A percentile compares a stretch with the other conserved stretches of the same genome.
These are phyloP conservation scores for Carettochelys insculpta DNA, from an alignment of 2,113 vertebrate genomes.

Conservation along the genomic window DNA sequence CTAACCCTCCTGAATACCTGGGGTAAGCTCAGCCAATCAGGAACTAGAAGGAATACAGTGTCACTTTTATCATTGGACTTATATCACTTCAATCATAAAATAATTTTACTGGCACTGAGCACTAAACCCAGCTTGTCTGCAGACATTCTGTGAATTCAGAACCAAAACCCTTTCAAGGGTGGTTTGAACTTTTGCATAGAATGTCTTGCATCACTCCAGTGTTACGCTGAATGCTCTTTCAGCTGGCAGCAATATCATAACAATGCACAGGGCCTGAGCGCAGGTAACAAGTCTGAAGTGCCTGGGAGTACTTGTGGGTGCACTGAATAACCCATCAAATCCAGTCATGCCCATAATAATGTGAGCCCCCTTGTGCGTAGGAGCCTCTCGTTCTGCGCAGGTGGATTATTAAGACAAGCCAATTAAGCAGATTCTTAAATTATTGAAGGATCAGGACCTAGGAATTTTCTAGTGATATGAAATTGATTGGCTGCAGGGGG, in stretches of 20 bases:
- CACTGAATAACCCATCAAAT: background rate
- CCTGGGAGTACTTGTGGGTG: background rate
- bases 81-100: slow-evolving; percentile 16
- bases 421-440: background rate
- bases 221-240: background rate
- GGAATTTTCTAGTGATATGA: background rate
- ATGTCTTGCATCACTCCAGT: background rate
- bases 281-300: background rate
- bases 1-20: slow-evolving; percentile 59
- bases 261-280: background rate
- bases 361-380: background rate
- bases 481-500: background rate
- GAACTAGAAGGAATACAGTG: slow-evolving; percentile 20
- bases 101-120: background rate
- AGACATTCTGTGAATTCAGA: background rate
- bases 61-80: slow-evolving; percentile 23
- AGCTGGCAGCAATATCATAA: background rate
- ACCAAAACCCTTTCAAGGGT: background rate
- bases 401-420: background rate
- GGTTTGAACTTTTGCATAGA: background rate
- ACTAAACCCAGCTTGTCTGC: slow-evolving; percentile 5
- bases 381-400: background rate
- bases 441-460: background rate
- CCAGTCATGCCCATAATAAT: background rate
- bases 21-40: slow-evolving; percentile 4